These are phyloP conservation scores for Xenopus petersii DNA, from an alignment of 2,797 vertebrate genomes.

Conservation along the genomic window DNA sequence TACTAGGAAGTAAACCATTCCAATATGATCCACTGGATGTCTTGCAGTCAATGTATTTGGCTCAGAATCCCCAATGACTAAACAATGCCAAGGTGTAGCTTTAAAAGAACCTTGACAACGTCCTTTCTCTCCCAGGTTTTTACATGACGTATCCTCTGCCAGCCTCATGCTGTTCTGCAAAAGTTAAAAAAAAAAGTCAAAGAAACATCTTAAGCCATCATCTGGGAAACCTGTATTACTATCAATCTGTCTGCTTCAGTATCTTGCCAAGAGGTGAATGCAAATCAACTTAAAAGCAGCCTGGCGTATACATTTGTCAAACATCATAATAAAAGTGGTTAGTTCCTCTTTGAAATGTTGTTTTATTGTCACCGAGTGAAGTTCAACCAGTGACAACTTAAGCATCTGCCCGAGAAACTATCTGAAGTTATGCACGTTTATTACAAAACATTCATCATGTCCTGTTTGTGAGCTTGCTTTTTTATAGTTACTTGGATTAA, in stretches of 20 bases:
- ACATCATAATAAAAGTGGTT: slow-evolving; percentile 39
- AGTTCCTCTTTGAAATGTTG: slow-evolving; percentile 16
- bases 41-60: no score
- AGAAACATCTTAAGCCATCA: slow-evolving; percentile 50
- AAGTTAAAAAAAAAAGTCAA: slow-evolving; percentile 40
- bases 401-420: slow-evolving; percentile 55
- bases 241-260: slow-evolving; percentile 50
- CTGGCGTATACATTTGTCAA: slow-evolving; percentile 46
- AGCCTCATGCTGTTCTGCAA: slow-evolving; percentile 35
- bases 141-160: slow-evolving; percentile 36
- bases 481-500: slow-evolving; percentile 65
- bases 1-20: no score
- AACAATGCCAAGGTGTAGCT: no score
- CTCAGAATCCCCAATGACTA: no score
- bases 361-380: slow-evolving; percentile 46
- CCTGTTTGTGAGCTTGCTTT: slow-evolving; percentile 66
- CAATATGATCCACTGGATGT: no score
- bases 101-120: slow-evolving; percentile 41
- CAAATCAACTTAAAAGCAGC: slow-evolving; percentile 49
- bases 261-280: slow-evolving; percentile 49
- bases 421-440: slow-evolving; percentile 62
- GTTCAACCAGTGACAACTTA: slow-evolving; percentile 56
- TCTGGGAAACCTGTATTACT: slow-evolving; percentile 51
- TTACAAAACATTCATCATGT: slow-evolving; percentile 62
- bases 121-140: slow-evolving; percentile 32